A percentile compares a stretch with the other conserved stretches of the same genome.
Conservation (phyloP, 2,888 invertebrate species). For the Drosophila demipolita region DNA sequence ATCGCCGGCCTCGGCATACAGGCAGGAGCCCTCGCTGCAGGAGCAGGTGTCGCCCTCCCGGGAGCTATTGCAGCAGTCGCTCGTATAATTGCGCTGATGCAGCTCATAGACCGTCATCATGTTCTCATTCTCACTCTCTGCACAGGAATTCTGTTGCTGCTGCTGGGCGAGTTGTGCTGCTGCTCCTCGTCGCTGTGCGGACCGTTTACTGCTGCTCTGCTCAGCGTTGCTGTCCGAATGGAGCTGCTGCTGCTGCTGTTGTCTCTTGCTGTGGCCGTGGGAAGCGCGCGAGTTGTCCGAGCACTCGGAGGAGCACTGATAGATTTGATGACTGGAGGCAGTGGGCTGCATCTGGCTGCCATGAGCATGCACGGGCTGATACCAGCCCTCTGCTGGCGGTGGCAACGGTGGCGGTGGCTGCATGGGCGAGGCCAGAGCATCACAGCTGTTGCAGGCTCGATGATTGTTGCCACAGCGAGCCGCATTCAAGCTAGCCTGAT, state of each 20-base stretch:
- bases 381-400: conserved; percentile 83
- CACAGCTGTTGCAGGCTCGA: conserved; percentile 85
- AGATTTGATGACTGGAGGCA: conserved; percentile 83
- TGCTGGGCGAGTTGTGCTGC: conserved; percentile 51
- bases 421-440: conserved; percentile 84
- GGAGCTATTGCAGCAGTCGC: conserved; percentile 86
- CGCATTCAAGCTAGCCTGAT: conserved; percentile 83
- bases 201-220: conserved; percentile 70
- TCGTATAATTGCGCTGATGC: conserved; percentile 80
- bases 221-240: conserved; percentile 83
- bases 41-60: conserved; percentile 87
- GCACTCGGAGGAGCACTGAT: conserved; percentile 85
- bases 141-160: conserved; percentile 54
- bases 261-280: conserved; percentile 67
- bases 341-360: conserved; percentile 72
- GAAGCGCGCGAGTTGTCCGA: conserved; percentile 85
- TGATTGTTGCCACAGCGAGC: conserved; percentile 83
- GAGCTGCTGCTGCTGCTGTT: conserved; percentile 68
- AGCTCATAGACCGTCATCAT: conserved; percentile 65
- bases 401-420: conserved; percentile 83
- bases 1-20: conserved; percentile 87
- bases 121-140: conserved; percentile 79
- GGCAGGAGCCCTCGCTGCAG: conserved; percentile 88
- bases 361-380: conserved; percentile 82
- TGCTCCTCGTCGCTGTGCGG: conserved; percentile 48